These are phyloP conservation scores for Gonioctena quinquepunctata DNA, from an alignment of 1,140 invertebrate species.

Conservation along the genomic window DNA sequence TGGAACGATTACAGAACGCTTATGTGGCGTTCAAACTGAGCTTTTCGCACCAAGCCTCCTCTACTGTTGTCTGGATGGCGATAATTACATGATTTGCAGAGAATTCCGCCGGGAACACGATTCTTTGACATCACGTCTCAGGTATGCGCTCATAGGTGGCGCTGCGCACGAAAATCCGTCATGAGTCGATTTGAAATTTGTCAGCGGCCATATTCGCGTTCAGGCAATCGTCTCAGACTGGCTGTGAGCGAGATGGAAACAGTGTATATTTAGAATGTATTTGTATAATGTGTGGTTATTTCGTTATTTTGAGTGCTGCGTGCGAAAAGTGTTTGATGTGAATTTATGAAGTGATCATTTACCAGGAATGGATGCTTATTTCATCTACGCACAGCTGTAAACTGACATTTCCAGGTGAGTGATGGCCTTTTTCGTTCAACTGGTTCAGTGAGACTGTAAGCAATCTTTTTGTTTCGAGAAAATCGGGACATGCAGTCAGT, in stretches of 20 bases:
- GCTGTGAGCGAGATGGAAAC: conserved; percentile 17
- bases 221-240: conserved; percentile 9
- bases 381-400: conserved; percentile 11
- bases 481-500: background rate
- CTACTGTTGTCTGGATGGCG: too few relatives aligned
- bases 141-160: background rate
- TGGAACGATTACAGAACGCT: too few relatives aligned
- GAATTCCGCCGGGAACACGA: too few relatives aligned
- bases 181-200: background rate
- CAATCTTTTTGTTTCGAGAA: background rate
- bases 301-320: conserved; percentile 21
- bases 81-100: background rate
- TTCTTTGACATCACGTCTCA: background rate
- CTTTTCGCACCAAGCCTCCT: too few relatives aligned
- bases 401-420: conserved; percentile 15
- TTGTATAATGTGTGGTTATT: conserved; percentile 21
- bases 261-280: conserved; percentile 25
- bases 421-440: background rate
- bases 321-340: conserved; percentile 21
- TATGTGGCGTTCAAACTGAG: too few relatives aligned
- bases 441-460: background rate
- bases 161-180: background rate
- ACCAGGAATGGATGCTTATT: conserved; percentile 11
- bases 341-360: conserved; percentile 11
- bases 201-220: conserved; percentile 15